Evolutionary conservation across 1,140 invertebrate species (phyloP).

Genomic region (Panulirus ornatus): DNA sequence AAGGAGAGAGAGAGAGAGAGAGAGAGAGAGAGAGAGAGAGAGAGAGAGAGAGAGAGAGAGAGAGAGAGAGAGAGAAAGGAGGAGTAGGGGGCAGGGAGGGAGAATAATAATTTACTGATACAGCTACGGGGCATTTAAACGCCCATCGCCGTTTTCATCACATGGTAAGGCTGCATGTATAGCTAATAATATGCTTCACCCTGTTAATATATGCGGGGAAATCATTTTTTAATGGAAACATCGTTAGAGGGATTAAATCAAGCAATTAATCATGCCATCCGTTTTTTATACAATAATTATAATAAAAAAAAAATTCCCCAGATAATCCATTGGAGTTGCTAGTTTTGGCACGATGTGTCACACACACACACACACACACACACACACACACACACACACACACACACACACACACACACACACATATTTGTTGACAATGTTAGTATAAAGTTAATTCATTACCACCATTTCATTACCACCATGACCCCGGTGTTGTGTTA

Average conservation of each 20-base stretch:
- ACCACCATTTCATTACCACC: no score
- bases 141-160: no score
- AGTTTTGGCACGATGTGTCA: no score
- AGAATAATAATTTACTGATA: not conserved
- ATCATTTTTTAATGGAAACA: slow-evolving; percentile 28
- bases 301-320: slow-evolving; percentile 12
- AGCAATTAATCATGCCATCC: slow-evolving; percentile 31
- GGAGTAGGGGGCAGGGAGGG: not conserved
- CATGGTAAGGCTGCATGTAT: not conserved
- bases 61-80: not conserved
- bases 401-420: no score
- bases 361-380: not conserved
- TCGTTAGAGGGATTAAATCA: slow-evolving; percentile 36
- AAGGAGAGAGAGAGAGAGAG: not conserved
- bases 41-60: not conserved
- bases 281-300: slow-evolving; percentile 21
- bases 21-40: not conserved
- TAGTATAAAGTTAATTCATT: no score
- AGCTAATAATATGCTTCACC: not conserved
- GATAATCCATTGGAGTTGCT: slow-evolving; percentile 17
- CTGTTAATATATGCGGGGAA: not conserved
- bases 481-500: no score
- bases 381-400: no score
- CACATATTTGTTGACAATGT: no score
- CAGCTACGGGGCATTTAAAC: no score